Evolutionary conservation across 2,113 vertebrate genomes (phyloP), one percentile per base, ranked within the genome.

Genomic region (Gallinago media): DNA sequence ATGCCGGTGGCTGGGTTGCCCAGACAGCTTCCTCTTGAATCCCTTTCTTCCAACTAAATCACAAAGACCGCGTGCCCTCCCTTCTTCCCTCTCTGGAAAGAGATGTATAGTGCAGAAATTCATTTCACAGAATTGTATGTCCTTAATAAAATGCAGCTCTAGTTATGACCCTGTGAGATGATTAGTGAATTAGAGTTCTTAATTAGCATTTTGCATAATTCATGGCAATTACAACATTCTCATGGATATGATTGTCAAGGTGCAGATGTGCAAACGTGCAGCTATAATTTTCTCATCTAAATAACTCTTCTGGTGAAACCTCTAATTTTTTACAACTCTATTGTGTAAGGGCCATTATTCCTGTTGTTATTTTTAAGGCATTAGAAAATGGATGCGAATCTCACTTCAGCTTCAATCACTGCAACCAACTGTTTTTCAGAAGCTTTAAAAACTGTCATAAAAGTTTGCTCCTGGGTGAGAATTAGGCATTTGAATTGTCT

Each of bases 161-260:
- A 97, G 97, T 97, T 98, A 96, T 98, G 98, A 98, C 98, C 98
- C 97, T 97, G 97, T 96, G 93, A 98, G 97, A 98, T 98, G 98
- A 98, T 98, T 97, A 98, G 98, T 97, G 97, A 98, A 98, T 98
- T 97, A 68, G 84, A 97, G 97, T 97, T 98, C 97, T 98, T 98
- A 98, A 98, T 98, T 98, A 98, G 94, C 96, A 98, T 98, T 98
- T 98, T 98, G 96, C 98, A 98, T 98, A 98, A 98, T 98, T 98
- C 97, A 98, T 98, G 97, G 88, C 95, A 98, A 98, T 98, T 97
- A 96, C 97, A 98, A 97, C 96, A 87, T 86, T 94, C 88, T 98
- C 87, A 94, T 98, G 95, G 94, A 97, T 98, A 97, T 98, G 97
- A 98, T 98, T 98, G 97, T 98, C 97, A 98, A 97, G 97, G 97